phyloP scores from a whole-genome alignment of 2,797 vertebrate genomes.

The Syncerus caffer region DNA sequence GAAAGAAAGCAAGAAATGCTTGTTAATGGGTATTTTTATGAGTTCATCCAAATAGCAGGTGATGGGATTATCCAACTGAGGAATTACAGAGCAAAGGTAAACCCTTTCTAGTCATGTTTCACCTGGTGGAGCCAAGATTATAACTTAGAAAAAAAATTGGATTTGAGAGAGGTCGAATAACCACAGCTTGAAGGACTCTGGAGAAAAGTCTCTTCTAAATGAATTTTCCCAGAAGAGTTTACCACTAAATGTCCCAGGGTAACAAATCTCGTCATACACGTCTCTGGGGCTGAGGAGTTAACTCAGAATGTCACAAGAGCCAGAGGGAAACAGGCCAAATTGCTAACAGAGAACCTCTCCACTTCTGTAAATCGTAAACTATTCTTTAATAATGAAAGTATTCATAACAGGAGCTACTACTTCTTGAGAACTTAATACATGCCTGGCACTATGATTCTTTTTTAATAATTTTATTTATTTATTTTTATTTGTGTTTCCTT shows the following conservation, averaged over 20 bases:
- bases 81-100: not conserved
- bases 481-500: not conserved
- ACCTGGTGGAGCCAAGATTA: not conserved
- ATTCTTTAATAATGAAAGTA: not conserved
- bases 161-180: not conserved
- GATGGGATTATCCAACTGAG: not conserved
- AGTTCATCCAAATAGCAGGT: not conserved
- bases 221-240: slow-evolving; percentile 56
- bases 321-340: slow-evolving; percentile 30
- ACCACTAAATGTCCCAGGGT: slow-evolving; percentile 39
- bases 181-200: not conserved
- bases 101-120: not conserved
- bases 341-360: slow-evolving; percentile 4
- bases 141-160: not conserved
- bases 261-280: not conserved
- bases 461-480: accelerated
- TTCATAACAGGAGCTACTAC: not conserved
- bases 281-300: slow-evolving; percentile 43
- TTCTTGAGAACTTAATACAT: not conserved
- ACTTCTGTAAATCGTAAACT: not conserved
- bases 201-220: slow-evolving; percentile 15
- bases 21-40: not conserved
- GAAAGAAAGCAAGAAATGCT: not conserved
- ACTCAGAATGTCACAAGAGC: slow-evolving; percentile 16
- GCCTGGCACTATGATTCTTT: not conserved